Conservation (phyloP, 2,797 vertebrate species). For the Pseudochirops cupreus region DNA sequence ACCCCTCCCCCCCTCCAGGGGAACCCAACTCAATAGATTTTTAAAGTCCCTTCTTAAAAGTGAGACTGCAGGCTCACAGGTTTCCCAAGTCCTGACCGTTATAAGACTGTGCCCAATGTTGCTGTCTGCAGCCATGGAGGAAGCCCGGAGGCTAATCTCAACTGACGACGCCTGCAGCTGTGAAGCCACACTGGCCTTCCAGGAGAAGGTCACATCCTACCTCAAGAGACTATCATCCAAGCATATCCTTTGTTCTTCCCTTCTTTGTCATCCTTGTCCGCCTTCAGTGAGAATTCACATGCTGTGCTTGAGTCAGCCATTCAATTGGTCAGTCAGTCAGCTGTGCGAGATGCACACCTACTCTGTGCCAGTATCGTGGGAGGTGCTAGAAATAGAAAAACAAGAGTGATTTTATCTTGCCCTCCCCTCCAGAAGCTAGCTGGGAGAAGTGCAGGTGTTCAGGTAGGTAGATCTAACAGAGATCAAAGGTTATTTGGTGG, state of each 20-base stretch:
- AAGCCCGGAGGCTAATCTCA: conserved; percentile 87
- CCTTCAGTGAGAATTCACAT: too few relatives aligned
- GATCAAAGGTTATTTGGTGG: not conserved
- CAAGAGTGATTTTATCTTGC: not conserved
- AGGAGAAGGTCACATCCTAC: conserved; percentile 90
- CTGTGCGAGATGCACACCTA: not conserved
- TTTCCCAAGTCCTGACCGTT: conserved; percentile 21
- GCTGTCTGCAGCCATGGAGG: conserved; percentile 83
- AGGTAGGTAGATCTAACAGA: not conserved
- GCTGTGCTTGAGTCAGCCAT: conserved; percentile 1
- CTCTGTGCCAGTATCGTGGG: too few relatives aligned
- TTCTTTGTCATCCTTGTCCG: conserved; percentile 45
- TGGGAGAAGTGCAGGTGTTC: not conserved
- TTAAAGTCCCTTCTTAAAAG: not conserved
- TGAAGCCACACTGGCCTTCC: conserved; percentile 93
- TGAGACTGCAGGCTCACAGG: not conserved
- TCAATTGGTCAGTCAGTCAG: not conserved
- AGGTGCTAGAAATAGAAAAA: not conserved
- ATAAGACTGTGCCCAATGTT: not conserved
- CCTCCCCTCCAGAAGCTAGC: too few relatives aligned
- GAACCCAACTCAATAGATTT: not conserved
- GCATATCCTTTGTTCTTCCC: conserved; percentile 92
- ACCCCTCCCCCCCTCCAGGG: too few relatives aligned
- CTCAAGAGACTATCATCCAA: conserved; percentile 91
- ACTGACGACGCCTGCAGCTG: conserved; percentile 93